Evolutionary conservation across 2,113 vertebrate genomes (phyloP).

Genomic region (Ophiodon elongatus): DNA sequence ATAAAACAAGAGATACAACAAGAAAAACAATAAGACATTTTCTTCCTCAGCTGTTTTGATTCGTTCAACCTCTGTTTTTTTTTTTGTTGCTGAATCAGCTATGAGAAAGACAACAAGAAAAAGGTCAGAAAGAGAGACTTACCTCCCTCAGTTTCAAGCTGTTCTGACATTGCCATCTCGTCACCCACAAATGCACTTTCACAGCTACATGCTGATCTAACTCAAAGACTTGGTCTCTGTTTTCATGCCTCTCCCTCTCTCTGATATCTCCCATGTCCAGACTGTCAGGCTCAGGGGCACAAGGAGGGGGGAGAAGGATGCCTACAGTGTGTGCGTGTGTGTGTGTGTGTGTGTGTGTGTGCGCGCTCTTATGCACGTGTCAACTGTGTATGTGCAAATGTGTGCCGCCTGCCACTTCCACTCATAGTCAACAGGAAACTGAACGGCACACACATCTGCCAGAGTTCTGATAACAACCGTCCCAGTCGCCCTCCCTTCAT

Average conservation of each 20-base stretch:
- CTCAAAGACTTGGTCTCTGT: slow-evolving; percentile 58
- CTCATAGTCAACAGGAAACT: slow-evolving; percentile 82
- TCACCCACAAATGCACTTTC: slow-evolving; percentile 65
- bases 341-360: slow-evolving; percentile 47
- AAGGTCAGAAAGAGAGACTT: slow-evolving; percentile 53
- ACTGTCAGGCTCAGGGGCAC: slow-evolving; percentile 78
- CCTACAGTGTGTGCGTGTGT: slow-evolving; percentile 36
- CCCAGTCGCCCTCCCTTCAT: slow-evolving; percentile 56
- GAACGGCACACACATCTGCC: slow-evolving; percentile 79
- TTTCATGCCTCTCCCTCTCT: slow-evolving; percentile 68
- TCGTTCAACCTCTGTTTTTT: slow-evolving; percentile 15
- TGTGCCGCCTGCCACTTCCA: slow-evolving; percentile 73
- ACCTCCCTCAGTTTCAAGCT: slow-evolving; percentile 75
- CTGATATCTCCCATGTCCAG: slow-evolving; percentile 84
- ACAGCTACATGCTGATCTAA: slow-evolving; percentile 65
- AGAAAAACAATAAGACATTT: slow-evolving; percentile 20
- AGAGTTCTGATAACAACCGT: slow-evolving; percentile 80
- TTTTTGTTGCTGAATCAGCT: slow-evolving; percentile 3
- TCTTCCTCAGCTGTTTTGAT: not conserved
- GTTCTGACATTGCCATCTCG: slow-evolving; percentile 78
- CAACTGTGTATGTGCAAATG: slow-evolving; percentile 56
- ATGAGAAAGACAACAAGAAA: slow-evolving; percentile 21
- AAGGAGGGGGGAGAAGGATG: slow-evolving; percentile 50
- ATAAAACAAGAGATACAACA: not conserved
- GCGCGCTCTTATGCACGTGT: slow-evolving; percentile 24